phyloP scores from a whole-genome alignment of 2,113 vertebrate genomes.

The Sinocyclocheilus anshuiensis region DNA sequence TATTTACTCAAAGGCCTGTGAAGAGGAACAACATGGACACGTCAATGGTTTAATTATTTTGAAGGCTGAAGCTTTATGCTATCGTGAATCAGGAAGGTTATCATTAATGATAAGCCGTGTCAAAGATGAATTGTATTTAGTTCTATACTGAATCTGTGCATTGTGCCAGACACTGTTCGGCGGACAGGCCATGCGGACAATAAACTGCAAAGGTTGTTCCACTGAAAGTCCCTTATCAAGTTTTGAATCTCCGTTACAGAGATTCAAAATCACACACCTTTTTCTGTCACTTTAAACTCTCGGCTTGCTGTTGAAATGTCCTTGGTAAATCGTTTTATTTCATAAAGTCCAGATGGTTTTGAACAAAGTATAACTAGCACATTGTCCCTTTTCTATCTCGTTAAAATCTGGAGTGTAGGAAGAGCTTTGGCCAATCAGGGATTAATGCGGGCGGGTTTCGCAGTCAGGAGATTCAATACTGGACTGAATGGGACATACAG shows the following conservation, averaged over 20 bases:
- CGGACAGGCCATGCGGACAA: background rate
- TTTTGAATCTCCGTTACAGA: slow-evolving; percentile 36
- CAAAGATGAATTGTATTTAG: slow-evolving; percentile 43
- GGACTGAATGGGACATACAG: slow-evolving; percentile 57
- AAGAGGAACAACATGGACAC: slow-evolving; percentile 27
- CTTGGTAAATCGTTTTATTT: slow-evolving; percentile 77
- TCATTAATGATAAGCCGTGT: slow-evolving; percentile 28
- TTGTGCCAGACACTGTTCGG: background rate
- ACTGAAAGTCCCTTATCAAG: slow-evolving; percentile 28
- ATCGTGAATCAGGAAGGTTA: slow-evolving; percentile 22
- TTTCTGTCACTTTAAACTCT: slow-evolving; percentile 52
- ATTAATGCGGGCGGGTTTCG: slow-evolving; percentile 69
- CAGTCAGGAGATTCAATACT: slow-evolving; percentile 56
- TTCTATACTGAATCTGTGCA: slow-evolving; percentile 4
- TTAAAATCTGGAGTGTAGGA: slow-evolving; percentile 71
- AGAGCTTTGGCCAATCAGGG: slow-evolving; percentile 74
- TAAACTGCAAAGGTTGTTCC: slow-evolving; percentile 26
- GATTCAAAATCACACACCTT: slow-evolving; percentile 56
- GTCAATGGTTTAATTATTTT: slow-evolving; percentile 49
- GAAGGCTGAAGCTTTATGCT: slow-evolving; percentile 49
- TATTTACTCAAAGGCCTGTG: slow-evolving; percentile 30
- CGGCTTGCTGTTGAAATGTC: slow-evolving; percentile 65
- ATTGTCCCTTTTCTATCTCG: slow-evolving; percentile 74
- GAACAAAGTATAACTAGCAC: slow-evolving; percentile 56
- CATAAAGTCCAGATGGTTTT: slow-evolving; percentile 58